Conservation (phyloP, 2,113 vertebrate species). For the Myotis brandtii region DNA sequence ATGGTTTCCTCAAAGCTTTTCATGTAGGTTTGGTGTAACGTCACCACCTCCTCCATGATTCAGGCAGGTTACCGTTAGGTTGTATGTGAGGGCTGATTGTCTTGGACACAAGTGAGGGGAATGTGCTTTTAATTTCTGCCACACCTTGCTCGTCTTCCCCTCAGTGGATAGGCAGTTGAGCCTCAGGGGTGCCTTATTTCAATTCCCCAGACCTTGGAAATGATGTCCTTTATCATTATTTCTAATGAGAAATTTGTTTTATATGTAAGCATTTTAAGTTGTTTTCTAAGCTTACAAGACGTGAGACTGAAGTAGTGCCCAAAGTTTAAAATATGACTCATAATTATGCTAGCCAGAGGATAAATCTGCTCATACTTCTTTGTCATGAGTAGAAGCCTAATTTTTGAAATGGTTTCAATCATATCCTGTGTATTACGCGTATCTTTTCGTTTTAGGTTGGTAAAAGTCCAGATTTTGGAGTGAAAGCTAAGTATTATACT, state of each 20-base stretch:
- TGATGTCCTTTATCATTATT: neutral
- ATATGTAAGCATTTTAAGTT: neutral
- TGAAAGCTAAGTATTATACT: neutral
- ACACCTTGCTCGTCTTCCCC: fast-evolving
- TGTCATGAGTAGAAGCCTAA: neutral
- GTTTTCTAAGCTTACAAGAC: neutral
- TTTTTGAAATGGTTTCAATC: neutral
- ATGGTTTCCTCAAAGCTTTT: neutral
- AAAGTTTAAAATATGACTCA: neutral
- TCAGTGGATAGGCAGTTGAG: neutral
- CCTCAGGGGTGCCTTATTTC: neutral
- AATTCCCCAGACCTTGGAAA: neutral
- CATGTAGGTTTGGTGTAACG: neutral
- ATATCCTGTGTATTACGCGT: neutral
- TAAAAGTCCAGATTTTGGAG: neutral
- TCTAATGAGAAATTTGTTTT: conserved; percentile 14
- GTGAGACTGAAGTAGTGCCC: neutral
- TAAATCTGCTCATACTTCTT: neutral
- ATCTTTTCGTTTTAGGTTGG: neutral
- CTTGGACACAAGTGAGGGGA: neutral
- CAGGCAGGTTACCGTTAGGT: neutral
- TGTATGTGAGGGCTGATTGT: neutral
- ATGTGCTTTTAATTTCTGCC: neutral
- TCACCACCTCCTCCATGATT: neutral
- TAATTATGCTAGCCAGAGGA: neutral